phyloP scores from a whole-genome alignment of 2,888 invertebrate species.

The Agrilus biguttatus region DNA sequence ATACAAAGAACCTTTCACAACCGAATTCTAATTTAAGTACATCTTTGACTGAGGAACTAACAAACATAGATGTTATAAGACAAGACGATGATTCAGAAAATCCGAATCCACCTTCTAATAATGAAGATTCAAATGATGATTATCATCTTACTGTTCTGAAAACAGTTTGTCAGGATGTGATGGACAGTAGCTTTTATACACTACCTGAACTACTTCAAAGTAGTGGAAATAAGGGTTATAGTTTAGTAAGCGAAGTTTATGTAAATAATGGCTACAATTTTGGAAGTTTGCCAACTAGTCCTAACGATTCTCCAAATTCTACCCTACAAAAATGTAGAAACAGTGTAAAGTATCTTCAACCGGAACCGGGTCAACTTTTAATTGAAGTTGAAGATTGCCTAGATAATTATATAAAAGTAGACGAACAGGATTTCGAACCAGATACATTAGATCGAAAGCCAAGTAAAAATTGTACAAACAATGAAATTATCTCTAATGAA shows the following conservation, averaged over 20 bases:
- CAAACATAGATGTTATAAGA: conserved; percentile 52
- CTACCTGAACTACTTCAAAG: conserved; percentile 35
- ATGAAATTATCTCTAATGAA: not conserved
- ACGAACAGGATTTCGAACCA: conserved; percentile 76
- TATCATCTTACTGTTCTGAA: conserved; percentile 33
- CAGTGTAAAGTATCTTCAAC: conserved; percentile 36
- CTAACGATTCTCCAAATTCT: conserved; percentile 40
- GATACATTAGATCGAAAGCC: conserved; percentile 74
- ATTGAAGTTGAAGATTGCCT: conserved; percentile 75
- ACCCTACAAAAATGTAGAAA: conserved; percentile 31
- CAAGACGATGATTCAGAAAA: conserved; percentile 3
- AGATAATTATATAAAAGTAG: conserved; percentile 57
- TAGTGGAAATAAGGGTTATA: conserved; percentile 36
- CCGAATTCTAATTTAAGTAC: conserved; percentile 60
- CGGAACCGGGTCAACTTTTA: conserved; percentile 59
- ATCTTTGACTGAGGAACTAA: conserved; percentile 66
- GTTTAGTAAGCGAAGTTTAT: conserved; percentile 63
- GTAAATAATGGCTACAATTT: conserved; percentile 62
- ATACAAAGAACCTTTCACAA: conserved; percentile 34
- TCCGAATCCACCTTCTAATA: conserved; percentile 2
- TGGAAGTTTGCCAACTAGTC: conserved; percentile 42
- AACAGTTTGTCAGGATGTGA: conserved; percentile 10
- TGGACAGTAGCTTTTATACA: conserved; percentile 33
- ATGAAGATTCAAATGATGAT: conserved; percentile 26
- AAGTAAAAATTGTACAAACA: conserved; percentile 23